A percentile compares a stretch with the other conserved stretches of the same genome.
Conservation (phyloP, 37 sponge, comb jelly and placozoan species). For the Spongia lamella region DNA sequence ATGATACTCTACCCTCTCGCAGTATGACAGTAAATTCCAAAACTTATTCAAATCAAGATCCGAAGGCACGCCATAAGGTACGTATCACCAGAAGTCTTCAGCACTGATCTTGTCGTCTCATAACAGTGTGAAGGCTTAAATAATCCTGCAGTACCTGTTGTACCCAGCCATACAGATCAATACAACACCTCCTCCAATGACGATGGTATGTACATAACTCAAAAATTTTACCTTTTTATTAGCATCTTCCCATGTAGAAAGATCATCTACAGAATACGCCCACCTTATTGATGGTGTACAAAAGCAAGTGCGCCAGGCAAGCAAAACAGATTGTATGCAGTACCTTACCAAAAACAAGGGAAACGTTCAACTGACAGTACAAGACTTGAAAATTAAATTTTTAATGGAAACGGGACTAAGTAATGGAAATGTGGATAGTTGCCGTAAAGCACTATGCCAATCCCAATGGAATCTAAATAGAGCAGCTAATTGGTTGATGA, state of each 20-base stretch:
- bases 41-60: no score
- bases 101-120: no score
- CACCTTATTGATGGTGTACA: neutral
- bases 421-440: slow-evolving; percentile 31
- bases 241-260: neutral
- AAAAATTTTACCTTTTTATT: neutral
- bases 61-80: no score
- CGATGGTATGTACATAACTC: neutral
- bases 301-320: neutral
- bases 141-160: no score
- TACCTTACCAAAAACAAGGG: neutral
- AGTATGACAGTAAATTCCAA: no score
- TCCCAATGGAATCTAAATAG: slow-evolving; percentile 59
- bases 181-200: no score
- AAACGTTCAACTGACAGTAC: slow-evolving; percentile 24
- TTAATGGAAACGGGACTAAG: slow-evolving; percentile 49
- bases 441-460: slow-evolving; percentile 57
- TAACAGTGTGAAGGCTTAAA: no score
- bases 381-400: slow-evolving; percentile 44
- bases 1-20: no score
- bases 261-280: neutral
- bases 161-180: no score
- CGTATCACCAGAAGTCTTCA: no score
- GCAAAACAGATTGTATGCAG: neutral
- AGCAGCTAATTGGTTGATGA: slow-evolving; percentile 69